Conservation (phyloP, 2,113 vertebrate species). For the Xiphophorus couchianus region DNA sequence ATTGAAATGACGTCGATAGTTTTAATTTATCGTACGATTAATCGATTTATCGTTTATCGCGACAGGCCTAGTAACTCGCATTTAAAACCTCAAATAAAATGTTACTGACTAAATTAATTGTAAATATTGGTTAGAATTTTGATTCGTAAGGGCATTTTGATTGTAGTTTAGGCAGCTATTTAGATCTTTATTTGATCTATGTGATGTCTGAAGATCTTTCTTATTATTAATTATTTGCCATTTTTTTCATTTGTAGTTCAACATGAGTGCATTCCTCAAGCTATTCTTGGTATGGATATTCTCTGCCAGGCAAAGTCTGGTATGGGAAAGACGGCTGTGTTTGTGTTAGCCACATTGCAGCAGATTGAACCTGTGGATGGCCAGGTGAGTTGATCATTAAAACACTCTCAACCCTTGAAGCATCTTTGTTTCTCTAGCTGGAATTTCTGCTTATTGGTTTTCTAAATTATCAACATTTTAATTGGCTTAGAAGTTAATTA, state of each 20-base stretch:
- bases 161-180: background rate
- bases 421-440: background rate
- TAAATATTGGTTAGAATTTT: no score
- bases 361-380: slow-evolving; percentile 88
- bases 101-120: background rate
- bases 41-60: no score
- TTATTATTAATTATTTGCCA: no score
- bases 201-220: no score
- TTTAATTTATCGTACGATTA: no score
- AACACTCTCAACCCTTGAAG: no score
- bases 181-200: no score
- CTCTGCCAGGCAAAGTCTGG: slow-evolving; percentile 91
- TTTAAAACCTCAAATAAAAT: background rate
- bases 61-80: no score
- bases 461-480: no score
- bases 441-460: no score
- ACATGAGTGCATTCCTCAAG: slow-evolving; percentile 91
- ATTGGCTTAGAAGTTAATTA: no score
- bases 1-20: no score
- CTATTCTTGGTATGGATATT: slow-evolving; percentile 90
- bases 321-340: slow-evolving; percentile 90
- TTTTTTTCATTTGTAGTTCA: slow-evolving; percentile 78
- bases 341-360: slow-evolving; percentile 88
- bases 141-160: background rate
- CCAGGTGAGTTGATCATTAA: slow-evolving; percentile 77